Conservation (phyloP, 2,888 invertebrate species). For the Hirtodrosophila duncani region DNA sequence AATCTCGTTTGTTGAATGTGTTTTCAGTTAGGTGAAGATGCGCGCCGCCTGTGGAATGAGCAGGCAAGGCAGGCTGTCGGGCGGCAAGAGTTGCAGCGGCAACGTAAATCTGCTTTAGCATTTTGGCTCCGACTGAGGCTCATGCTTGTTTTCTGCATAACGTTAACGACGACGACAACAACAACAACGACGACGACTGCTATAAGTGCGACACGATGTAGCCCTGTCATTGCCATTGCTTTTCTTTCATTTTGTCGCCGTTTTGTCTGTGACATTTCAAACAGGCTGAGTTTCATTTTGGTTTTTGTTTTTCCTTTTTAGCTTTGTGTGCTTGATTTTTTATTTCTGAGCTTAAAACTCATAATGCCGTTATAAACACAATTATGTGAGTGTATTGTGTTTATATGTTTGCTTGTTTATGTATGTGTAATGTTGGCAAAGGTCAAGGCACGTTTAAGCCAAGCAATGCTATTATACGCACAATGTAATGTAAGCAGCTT, state of each 20-base stretch:
- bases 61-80: background rate
- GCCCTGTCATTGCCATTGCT: slow-evolving; percentile 19
- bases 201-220: slow-evolving; percentile 28
- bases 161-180: slow-evolving; percentile 30
- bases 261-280: slow-evolving; percentile 68
- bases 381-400: slow-evolving; percentile 28
- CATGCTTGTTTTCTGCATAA: slow-evolving; percentile 54
- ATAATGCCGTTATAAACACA: slow-evolving; percentile 66
- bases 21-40: slow-evolving; percentile 68
- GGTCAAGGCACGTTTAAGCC: slow-evolving; percentile 71
- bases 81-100: background rate
- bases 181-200: slow-evolving; percentile 10
- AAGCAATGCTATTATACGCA: slow-evolving; percentile 68
- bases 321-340: slow-evolving; percentile 32
- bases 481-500: slow-evolving; percentile 48
- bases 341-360: slow-evolving; percentile 58
- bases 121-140: slow-evolving; percentile 43
- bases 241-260: slow-evolving; percentile 50
- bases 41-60: slow-evolving; percentile 45
- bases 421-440: slow-evolving; percentile 47
- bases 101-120: slow-evolving; percentile 66
- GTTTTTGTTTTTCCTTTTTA: slow-evolving; percentile 18
- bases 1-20: slow-evolving; percentile 73
- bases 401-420: slow-evolving; percentile 10
- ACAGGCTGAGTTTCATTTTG: slow-evolving; percentile 35